phyloP scores from a whole-genome alignment of 2,888 invertebrate genomes.

The Lepidochrysops patricia region DNA sequence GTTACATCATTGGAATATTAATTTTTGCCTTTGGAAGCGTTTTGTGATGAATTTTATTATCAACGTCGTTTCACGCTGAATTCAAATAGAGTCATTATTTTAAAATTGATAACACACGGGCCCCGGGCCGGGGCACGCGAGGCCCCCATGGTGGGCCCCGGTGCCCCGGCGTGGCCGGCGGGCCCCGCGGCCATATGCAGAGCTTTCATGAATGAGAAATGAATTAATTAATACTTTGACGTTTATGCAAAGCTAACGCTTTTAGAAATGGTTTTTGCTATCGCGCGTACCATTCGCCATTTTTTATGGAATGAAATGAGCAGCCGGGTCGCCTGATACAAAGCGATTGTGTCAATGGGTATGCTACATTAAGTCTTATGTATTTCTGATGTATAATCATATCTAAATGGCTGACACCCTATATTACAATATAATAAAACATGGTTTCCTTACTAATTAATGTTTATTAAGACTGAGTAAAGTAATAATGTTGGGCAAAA shows the following conservation, averaged over 20 bases:
- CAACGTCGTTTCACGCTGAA: conserved; percentile 53
- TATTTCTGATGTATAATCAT: too few relatives aligned
- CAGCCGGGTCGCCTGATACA: too few relatives aligned
- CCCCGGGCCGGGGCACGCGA: not conserved
- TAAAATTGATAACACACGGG: conserved; percentile 65
- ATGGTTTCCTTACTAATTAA: too few relatives aligned
- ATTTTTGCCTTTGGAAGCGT: conserved; percentile 65
- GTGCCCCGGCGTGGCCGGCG: not conserved
- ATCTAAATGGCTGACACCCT: too few relatives aligned
- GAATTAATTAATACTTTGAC: not conserved
- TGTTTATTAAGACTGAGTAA: too few relatives aligned
- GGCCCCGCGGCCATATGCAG: not conserved
- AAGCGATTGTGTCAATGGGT: too few relatives aligned
- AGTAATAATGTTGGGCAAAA: too few relatives aligned
- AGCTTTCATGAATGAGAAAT: not conserved
- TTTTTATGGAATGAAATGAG: too few relatives aligned
- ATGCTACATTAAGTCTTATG: too few relatives aligned
- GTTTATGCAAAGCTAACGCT: not conserved
- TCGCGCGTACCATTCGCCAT: not conserved
- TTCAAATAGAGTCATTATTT: conserved; percentile 68
- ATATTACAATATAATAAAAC: too few relatives aligned
- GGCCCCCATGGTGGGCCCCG: not conserved
- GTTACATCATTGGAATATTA: conserved; percentile 71
- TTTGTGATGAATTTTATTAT: conserved; percentile 70
- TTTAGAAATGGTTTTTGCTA: not conserved